A percentile compares a stretch with the other conserved stretches of the same genome.
These are phyloP conservation scores for Xestia sexstrigata DNA, from an alignment of 2,888 invertebrate genomes.

Conservation along the genomic window DNA sequence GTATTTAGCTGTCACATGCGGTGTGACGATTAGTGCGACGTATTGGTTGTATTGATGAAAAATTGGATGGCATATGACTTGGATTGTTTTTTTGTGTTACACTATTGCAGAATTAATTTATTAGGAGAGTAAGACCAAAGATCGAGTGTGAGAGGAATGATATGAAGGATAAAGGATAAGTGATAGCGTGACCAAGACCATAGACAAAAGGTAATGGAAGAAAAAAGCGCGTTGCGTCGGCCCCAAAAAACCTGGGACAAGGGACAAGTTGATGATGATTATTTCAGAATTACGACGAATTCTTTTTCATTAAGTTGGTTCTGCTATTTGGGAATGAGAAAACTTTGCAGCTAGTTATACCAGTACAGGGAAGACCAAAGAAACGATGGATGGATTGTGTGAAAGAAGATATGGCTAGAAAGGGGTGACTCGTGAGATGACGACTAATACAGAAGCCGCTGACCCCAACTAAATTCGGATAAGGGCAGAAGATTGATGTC, in stretches of 20 bases:
- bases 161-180: background rate
- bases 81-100: background rate
- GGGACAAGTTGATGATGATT: background rate
- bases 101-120: background rate
- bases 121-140: too few relatives aligned
- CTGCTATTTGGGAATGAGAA: too few relatives aligned
- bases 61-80: background rate
- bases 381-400: background rate
- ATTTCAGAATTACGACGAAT: background rate
- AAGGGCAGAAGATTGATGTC: background rate
- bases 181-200: background rate
- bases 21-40: constrained; percentile 5
- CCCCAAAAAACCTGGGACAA: too few relatives aligned
- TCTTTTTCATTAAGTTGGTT: too few relatives aligned
- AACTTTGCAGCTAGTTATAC: too few relatives aligned
- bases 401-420: background rate
- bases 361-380: background rate
- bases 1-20: constrained; percentile 34
- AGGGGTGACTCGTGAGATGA: too few relatives aligned
- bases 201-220: background rate
- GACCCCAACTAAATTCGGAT: background rate
- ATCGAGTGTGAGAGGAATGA: background rate
- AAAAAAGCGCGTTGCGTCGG: too few relatives aligned
- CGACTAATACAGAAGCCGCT: too few relatives aligned
- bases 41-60: constrained; percentile 20